These are phyloP conservation scores for Festucalex cinctus DNA, from an alignment of 2,113 vertebrate genomes.

Conservation along the genomic window DNA sequence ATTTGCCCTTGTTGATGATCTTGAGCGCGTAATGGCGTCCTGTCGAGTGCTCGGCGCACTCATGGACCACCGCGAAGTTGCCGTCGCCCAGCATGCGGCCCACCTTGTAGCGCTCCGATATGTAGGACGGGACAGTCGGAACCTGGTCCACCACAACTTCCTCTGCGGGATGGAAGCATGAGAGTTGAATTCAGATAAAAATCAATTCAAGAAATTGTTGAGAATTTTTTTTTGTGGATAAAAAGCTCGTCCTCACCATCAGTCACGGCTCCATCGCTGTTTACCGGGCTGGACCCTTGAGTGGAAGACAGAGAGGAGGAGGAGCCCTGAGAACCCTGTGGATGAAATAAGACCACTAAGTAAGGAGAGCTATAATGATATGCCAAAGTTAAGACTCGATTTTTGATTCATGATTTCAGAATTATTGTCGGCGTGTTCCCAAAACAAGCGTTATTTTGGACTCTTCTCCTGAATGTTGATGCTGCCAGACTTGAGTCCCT, in stretches of 20 bases:
- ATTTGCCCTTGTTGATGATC: slow-evolving; percentile 99
- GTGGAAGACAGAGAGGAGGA: slow-evolving; percentile 89
- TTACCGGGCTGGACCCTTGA: slow-evolving; percentile 88
- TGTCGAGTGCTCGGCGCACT: slow-evolving; percentile 95
- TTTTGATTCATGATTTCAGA: too few relatives aligned
- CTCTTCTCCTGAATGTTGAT: too few relatives aligned
- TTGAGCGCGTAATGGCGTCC: slow-evolving; percentile 96
- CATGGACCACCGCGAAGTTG: slow-evolving; percentile 96
- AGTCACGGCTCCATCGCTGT: slow-evolving; percentile 75
- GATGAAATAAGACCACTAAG: neutral
- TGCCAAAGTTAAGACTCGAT: too few relatives aligned
- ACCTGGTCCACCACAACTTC: slow-evolving; percentile 80
- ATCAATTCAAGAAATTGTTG: too few relatives aligned
- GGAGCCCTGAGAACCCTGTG: slow-evolving; percentile 89
- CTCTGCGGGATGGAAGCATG: slow-evolving; percentile 28
- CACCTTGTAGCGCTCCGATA: slow-evolving; percentile 94
- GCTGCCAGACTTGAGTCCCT: too few relatives aligned
- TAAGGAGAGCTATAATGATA: neutral
- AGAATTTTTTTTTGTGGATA: neutral
- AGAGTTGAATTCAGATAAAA: neutral
- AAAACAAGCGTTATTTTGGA: too few relatives aligned
- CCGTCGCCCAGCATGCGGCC: slow-evolving; percentile 94
- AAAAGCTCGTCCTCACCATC: slow-evolving; percentile 78
- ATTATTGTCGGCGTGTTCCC: too few relatives aligned
- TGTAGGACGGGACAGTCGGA: slow-evolving; percentile 90